Evolutionary conservation across 2,113 vertebrate genomes (phyloP).

Genomic region (Protomyctophum bolini): DNA sequence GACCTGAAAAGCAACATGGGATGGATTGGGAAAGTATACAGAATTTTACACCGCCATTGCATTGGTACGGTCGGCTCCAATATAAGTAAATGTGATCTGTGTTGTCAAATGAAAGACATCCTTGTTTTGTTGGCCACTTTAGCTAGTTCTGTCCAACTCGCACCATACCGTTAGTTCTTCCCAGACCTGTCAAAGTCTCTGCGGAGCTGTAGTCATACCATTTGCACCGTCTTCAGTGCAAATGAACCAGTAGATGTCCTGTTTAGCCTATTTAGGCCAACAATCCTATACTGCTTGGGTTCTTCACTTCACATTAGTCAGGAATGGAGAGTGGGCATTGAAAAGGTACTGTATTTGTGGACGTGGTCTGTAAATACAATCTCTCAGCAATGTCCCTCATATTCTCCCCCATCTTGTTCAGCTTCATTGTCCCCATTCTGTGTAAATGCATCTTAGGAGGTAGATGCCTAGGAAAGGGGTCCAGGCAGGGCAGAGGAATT

Average conservation of each 20-base stretch:
- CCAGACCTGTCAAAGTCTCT: slow-evolving; percentile 28
- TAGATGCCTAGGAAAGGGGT: slow-evolving; percentile 9
- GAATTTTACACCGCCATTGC: slow-evolving; percentile 98
- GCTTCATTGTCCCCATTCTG: slow-evolving; percentile 20
- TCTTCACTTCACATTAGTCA: slow-evolving; percentile 41
- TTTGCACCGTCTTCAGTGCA: slow-evolving; percentile 50
- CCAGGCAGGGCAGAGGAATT: slow-evolving; percentile 26
- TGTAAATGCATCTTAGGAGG: slow-evolving; percentile 24
- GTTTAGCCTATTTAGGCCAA: slow-evolving; percentile 56
- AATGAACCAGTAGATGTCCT: slow-evolving; percentile 15
- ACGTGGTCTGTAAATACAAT: slow-evolving; percentile 27
- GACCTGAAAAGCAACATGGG: slow-evolving; percentile 99
- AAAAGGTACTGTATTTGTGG: slow-evolving; percentile 42
- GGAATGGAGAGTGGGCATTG: slow-evolving; percentile 35
- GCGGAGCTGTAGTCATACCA: slow-evolving; percentile 31
- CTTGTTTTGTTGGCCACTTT: slow-evolving; percentile 87
- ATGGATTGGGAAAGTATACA: slow-evolving; percentile 99
- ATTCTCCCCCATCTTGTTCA: slow-evolving; percentile 27
- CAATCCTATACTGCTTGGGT: slow-evolving; percentile 57
- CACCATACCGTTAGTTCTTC: slow-evolving; percentile 27
- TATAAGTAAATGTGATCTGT: slow-evolving; percentile 94
- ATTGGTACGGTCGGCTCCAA: slow-evolving; percentile 99
- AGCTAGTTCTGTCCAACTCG: slow-evolving; percentile 73
- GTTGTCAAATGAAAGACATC: slow-evolving; percentile 89
- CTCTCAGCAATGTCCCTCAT: slow-evolving; percentile 37